Conservation (phyloP, 2,888 invertebrate species). For the Conus canariensis region DNA sequence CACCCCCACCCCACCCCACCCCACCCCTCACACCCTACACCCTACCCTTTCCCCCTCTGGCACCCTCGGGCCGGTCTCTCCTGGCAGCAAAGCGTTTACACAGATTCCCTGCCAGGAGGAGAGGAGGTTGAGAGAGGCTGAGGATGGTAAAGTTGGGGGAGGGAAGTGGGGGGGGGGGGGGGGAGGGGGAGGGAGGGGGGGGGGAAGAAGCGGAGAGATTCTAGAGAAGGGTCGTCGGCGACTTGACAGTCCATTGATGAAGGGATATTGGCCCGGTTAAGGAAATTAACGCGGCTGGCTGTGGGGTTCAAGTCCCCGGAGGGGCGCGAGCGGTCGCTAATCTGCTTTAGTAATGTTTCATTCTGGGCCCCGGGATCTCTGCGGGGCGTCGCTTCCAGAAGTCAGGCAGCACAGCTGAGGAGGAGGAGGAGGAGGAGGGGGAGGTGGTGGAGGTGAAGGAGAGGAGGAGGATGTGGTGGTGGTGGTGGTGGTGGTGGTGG, state of each 20-base stretch:
- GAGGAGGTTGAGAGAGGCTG: not conserved
- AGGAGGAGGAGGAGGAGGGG: not conserved
- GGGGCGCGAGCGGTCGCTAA: constrained; percentile 38
- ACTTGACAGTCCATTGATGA: constrained; percentile 44
- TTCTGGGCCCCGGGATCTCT: constrained; percentile 32
- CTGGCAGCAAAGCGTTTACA: constrained; percentile 42
- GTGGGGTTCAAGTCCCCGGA: constrained; percentile 12
- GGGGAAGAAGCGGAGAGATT: too few species aligned
- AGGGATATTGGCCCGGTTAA: constrained; percentile 45
- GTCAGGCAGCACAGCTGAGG: constrained; percentile 3
- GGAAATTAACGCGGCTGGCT: constrained; percentile 41
- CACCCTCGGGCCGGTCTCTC: constrained; percentile 25
- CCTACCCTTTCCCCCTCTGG: not conserved
- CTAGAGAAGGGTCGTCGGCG: not conserved
- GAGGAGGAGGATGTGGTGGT: not conserved
- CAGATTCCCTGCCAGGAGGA: constrained; percentile 30
- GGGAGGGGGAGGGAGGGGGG: not conserved
- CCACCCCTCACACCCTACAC: not conserved
- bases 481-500: not conserved
- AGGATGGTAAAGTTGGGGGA: not conserved
- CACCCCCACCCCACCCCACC: not conserved
- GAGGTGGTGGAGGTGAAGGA: not conserved
- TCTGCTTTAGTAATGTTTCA: constrained; percentile 45
- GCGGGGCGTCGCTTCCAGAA: constrained; percentile 32
- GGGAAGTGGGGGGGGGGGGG: not conserved